phyloP scores from a whole-genome alignment of 2,797 vertebrate species.

The Novumbra hubbsi region DNA sequence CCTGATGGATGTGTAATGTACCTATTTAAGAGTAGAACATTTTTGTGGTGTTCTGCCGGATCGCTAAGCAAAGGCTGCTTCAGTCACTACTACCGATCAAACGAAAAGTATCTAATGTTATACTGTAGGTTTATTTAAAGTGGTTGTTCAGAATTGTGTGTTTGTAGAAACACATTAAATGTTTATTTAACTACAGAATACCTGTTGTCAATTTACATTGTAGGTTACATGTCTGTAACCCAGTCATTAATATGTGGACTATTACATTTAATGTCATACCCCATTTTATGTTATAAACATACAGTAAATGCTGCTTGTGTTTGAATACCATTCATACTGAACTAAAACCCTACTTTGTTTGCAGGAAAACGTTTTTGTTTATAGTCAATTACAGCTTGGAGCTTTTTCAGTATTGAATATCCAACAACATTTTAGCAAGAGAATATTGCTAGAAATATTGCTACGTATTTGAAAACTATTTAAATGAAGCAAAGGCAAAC shows the following conservation, averaged over 20 bases:
- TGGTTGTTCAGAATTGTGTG: not conserved
- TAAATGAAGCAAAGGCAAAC: too few species aligned
- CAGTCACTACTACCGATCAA: conserved; percentile 26
- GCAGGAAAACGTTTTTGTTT: too few species aligned
- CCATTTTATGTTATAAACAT: not conserved
- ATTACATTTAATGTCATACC: not conserved
- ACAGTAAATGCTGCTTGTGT: too few species aligned
- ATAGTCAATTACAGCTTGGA: too few species aligned
- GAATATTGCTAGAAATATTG: too few species aligned
- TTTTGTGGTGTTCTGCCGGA: conserved; percentile 12
- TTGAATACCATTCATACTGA: too few species aligned
- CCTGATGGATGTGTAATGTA: conserved; percentile 36
- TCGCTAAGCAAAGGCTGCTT: not conserved
- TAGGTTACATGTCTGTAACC: not conserved
- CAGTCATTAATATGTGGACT: not conserved
- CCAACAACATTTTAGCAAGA: too few species aligned
- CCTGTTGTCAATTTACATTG: not conserved
- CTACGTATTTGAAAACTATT: too few species aligned
- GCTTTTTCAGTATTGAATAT: too few species aligned
- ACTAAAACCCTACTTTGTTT: too few species aligned
- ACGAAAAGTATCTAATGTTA: conserved; percentile 15
- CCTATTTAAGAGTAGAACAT: conserved; percentile 38
- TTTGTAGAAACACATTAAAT: not conserved
- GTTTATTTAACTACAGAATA: conserved; percentile 11
- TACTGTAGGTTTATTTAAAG: conserved; percentile 2